A percentile compares a stretch with the other conserved stretches of the same genome.
Evolutionary conservation across 2,888 invertebrate genomes (phyloP).

Genomic region (Leptodirus hochenwartii): DNA sequence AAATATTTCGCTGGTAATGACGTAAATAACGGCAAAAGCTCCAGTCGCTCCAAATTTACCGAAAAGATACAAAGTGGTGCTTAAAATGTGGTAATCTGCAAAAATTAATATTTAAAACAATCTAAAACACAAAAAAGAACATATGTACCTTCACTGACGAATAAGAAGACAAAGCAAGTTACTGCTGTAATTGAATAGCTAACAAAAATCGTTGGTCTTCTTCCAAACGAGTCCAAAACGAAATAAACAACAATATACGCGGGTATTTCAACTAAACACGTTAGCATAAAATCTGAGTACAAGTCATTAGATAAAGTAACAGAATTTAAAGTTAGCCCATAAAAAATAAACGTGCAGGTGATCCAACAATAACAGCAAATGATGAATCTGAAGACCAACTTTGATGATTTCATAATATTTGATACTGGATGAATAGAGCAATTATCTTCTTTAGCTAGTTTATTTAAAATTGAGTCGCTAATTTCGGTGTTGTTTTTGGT

Average conservation of each 20-base stretch:
- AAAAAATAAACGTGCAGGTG: slow-evolving; percentile 55
- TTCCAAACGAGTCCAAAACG: slow-evolving; percentile 40
- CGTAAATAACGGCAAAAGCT: slow-evolving; percentile 46
- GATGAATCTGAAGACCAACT: slow-evolving; percentile 32
- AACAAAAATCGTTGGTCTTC: slow-evolving; percentile 40
- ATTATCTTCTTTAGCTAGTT: slow-evolving; percentile 17
- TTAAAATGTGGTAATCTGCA: slow-evolving; percentile 8
- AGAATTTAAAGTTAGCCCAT: slow-evolving; percentile 56
- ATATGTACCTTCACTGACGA: slow-evolving; percentile 22
- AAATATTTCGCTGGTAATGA: slow-evolving; percentile 53
- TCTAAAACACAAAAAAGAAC: too few species aligned
- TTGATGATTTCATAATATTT: slow-evolving; percentile 14
- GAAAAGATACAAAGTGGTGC: slow-evolving; percentile 29
- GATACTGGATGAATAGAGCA: too few species aligned
- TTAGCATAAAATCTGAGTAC: slow-evolving; percentile 52
- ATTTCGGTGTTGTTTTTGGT: slow-evolving; percentile 42
- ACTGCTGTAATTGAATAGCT: slow-evolving; percentile 39
- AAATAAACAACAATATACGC: slow-evolving; percentile 43
- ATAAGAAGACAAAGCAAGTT: slow-evolving; percentile 35
- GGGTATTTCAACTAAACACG: slow-evolving; percentile 47
- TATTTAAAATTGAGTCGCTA: too few species aligned
- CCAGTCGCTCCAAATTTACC: slow-evolving; percentile 48
- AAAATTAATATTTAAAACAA: too few species aligned
- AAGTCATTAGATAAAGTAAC: slow-evolving; percentile 54
- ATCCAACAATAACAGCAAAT: slow-evolving; percentile 59